A percentile compares a stretch with the other conserved stretches of the same genome.
Conservation (phyloP, 2,888 invertebrate species). For the Phaedon cochleariae region DNA sequence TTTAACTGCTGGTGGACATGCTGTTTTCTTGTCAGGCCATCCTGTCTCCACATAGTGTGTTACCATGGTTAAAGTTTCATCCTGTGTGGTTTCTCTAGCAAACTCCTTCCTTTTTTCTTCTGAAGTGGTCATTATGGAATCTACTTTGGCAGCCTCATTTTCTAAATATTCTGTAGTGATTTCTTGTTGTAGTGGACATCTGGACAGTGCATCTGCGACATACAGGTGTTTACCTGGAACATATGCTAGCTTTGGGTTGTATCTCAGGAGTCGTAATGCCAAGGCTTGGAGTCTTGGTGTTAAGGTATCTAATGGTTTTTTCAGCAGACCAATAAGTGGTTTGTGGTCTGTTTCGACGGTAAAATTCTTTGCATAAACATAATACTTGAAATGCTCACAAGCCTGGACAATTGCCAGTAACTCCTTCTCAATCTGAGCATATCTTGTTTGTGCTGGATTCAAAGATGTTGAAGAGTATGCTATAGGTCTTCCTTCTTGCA, state of each 20-base stretch:
- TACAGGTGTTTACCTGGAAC: constrained; percentile 4
- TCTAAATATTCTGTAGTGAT: neutral
- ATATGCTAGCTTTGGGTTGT: neutral
- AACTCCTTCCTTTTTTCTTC: neutral
- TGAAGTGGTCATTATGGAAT: neutral
- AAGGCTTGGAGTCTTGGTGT: neutral
- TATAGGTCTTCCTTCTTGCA: neutral
- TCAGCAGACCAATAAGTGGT: neutral
- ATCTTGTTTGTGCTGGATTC: neutral
- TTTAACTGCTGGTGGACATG: neutral
- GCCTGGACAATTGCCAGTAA: neutral
- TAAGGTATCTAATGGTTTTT: neutral
- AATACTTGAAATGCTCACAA: neutral
- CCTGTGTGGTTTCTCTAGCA: neutral
- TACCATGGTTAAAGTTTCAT: neutral
- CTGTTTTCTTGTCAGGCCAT: neutral
- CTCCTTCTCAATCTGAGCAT: neutral
- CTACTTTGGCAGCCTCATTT: neutral
- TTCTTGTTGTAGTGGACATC: neutral
- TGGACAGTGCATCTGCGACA: neutral
- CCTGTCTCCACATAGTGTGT: neutral
- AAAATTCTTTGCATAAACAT: neutral
- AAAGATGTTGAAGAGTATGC: neutral
- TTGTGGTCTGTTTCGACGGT: neutral
- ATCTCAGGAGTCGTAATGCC: neutral